Base-by-base conservation (phyloP, 2,113 vertebrate species). In the Sinocyclocheilus maitianheensis region DNA sequence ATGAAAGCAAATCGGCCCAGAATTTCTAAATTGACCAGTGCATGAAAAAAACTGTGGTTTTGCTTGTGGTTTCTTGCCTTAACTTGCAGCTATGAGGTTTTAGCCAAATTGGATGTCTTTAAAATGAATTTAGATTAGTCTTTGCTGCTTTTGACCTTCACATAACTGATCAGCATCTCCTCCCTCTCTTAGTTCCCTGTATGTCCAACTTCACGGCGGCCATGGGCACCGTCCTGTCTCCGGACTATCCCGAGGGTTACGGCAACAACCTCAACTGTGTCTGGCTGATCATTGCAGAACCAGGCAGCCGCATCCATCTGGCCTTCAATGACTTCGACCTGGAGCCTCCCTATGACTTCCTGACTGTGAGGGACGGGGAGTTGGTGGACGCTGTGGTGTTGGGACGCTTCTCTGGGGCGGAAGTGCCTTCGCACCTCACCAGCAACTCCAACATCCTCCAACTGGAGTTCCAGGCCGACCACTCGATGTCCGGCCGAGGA, bases 261-360 rank as follows among this genome's bases (percentile, higher is more conserved):
- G 98, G 98, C 51, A 99, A 99, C 93, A 99, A 99, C 89, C 94
- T 99, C 89, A 99, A 99, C 90, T 99, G 98, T 55, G 97, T 99
- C 84, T 99, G 98, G 98, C 96, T 97, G 84, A 97, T 99, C 81
- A 97, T 99, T 92, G 97, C 97, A 7, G 97, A 97, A 84, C 93
- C 95, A 8, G 98, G 98, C 48, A 98, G 97, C 88, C 94, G 98
- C 84, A 99, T 99, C 60, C 97, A 99, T 89, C 95, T 99, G 74
- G 96, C 97, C 24, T 99, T 99, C 91, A 98, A 99, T 91, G 98
- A 99, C 91, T 99, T 99, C 91, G 98, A 99, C 90, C 91, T 99
- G 89, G 98, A 99, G 94, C 97, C 97, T 62, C 98, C 98, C 6
- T 99, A 99, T 88, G 98, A 99, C 91, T 99, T 98, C 90, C 96